Percentiles rank a stretch among this genome's conserved stretches.
Evolutionary conservation across 2,888 invertebrate genomes (phyloP).

Genomic region (Sthenelais limicola): DNA sequence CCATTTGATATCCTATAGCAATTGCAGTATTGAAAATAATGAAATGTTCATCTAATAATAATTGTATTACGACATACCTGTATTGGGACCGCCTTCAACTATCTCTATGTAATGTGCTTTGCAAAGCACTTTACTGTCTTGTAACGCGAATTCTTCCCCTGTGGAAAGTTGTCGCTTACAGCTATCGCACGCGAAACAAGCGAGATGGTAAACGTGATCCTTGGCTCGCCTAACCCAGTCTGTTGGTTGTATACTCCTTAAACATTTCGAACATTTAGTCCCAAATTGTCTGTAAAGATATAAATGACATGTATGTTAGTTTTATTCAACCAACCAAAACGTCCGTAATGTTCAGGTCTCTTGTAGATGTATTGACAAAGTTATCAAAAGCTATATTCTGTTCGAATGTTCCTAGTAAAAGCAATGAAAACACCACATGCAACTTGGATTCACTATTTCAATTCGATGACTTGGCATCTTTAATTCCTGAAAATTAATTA

Average conservation of each 20-base stretch:
- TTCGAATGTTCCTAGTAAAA: too few relatives aligned
- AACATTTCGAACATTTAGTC: slow-evolving; percentile 96
- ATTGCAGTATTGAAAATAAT: too few relatives aligned
- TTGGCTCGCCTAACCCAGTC: slow-evolving; percentile 98
- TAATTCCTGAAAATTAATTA: too few relatives aligned
- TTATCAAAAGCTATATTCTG: too few relatives aligned
- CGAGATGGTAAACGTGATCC: slow-evolving; percentile 93
- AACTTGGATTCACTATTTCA: too few relatives aligned
- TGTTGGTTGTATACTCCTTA: slow-evolving; percentile 91
- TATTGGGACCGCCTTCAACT: slow-evolving; percentile 84
- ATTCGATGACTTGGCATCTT: too few relatives aligned
- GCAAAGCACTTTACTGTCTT: slow-evolving; percentile 94
- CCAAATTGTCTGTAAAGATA: slow-evolving; percentile 88
- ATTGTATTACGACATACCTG: slow-evolving; percentile 68
- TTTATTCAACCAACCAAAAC: too few relatives aligned
- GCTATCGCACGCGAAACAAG: slow-evolving; percentile 98
- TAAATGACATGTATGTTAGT: too few relatives aligned
- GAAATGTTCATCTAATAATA: not conserved
- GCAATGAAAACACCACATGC: too few relatives aligned
- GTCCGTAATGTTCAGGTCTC: too few relatives aligned
- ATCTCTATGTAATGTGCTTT: slow-evolving; percentile 96
- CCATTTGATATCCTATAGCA: too few relatives aligned
- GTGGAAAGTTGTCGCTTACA: slow-evolving; percentile 73
- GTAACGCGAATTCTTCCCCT: slow-evolving; percentile 97
- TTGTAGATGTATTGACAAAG: too few relatives aligned